Percentiles rank a stretch among this genome's conserved stretches.
These are phyloP conservation scores for Epistrophe eligans DNA, from an alignment of 2,888 invertebrate species.

Conservation along the genomic window DNA sequence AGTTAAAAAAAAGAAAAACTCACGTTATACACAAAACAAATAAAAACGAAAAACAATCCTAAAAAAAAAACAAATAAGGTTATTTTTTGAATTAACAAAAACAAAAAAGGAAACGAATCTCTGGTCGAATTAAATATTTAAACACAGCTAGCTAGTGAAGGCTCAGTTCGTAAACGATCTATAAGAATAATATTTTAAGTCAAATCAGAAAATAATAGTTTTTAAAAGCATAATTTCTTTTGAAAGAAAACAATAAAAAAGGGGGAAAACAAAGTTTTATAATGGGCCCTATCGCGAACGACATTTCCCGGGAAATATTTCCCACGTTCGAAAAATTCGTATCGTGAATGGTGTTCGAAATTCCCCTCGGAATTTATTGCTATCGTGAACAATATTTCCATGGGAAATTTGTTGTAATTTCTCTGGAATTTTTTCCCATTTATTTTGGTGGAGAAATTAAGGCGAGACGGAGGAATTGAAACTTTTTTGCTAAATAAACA, in stretches of 20 bases:
- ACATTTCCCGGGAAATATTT: too few relatives aligned
- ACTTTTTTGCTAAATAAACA: too few relatives aligned
- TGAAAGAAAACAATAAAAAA: conserved; percentile 18
- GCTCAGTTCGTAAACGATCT: conserved; percentile 25
- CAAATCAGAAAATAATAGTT: conserved; percentile 43
- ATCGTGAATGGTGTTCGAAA: too few relatives aligned
- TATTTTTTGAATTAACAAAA: conserved; percentile 24
- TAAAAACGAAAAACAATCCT: conserved; percentile 51
- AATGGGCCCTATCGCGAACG: too few relatives aligned
- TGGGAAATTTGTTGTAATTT: too few relatives aligned
- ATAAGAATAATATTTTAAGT: conserved; percentile 30
- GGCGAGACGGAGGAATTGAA: too few relatives aligned
- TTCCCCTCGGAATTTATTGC: too few relatives aligned
- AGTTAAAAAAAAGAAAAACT: conserved; percentile 15
- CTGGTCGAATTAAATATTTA: conserved; percentile 13
- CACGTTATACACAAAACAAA: conserved; percentile 45
- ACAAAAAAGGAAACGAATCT: background rate
- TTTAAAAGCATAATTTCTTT: conserved; percentile 37
- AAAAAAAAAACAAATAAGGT: conserved; percentile 32
- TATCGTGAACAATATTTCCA: too few relatives aligned
- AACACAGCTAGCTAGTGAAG: conserved; percentile 1
- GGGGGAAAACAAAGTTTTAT: conserved; percentile 41
- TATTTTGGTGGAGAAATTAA: too few relatives aligned
- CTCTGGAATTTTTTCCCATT: too few relatives aligned
- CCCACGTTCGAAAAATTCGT: too few relatives aligned